Evolutionary conservation across 2,888 invertebrate species (phyloP).

Genomic region (Pachliopta kotzebuea): DNA sequence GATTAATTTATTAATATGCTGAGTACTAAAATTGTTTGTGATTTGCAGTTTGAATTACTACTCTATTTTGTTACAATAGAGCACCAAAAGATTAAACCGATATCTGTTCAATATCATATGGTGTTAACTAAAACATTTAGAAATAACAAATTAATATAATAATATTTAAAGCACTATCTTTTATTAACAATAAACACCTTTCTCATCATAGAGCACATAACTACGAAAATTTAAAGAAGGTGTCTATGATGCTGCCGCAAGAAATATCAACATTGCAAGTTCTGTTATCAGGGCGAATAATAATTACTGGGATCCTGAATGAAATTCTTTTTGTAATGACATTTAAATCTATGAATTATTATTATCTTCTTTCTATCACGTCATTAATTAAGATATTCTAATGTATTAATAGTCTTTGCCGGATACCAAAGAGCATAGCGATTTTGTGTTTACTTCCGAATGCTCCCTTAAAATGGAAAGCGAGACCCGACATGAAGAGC

Average conservation of each 20-base stretch:
- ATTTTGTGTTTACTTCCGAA: constrained; percentile 59
- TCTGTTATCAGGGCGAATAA: constrained; percentile 63
- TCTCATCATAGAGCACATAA: constrained; percentile 42
- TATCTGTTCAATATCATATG: no score
- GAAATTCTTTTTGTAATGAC: constrained; percentile 55
- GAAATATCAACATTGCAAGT: constrained; percentile 64
- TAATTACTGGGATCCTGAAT: constrained; percentile 68
- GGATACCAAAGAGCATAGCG: constrained; percentile 51
- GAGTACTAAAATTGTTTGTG: no score
- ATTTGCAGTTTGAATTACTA: no score
- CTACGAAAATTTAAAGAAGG: constrained; percentile 37
- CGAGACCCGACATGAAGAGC: constrained; percentile 45
- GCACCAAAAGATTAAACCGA: not conserved
- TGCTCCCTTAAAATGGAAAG: constrained; percentile 67
- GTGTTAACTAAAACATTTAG: not conserved
- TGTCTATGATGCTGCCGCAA: constrained; percentile 39
- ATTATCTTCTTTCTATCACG: not conserved
- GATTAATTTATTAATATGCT: no score
- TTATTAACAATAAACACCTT: not conserved
- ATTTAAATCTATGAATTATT: not conserved
- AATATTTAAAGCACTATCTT: not conserved
- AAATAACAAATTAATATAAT: not conserved
- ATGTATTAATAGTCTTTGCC: constrained; percentile 42
- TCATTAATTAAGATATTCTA: not conserved
- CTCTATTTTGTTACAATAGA: not conserved